Conservation (phyloP, 2,113 vertebrate genomes). For the Pollachius pollachius region DNA sequence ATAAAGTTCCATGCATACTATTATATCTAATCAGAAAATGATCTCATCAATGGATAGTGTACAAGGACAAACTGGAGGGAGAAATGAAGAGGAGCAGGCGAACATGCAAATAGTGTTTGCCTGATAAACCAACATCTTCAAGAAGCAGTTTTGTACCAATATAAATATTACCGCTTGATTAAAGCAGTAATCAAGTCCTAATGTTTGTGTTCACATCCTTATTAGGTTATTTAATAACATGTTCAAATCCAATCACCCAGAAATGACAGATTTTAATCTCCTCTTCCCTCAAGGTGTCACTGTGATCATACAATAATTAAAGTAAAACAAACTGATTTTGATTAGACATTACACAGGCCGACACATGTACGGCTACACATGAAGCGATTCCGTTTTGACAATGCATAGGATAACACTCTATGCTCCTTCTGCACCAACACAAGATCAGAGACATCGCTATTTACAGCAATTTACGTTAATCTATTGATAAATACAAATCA, state of each 20-base stretch:
- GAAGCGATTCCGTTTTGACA: constrained; percentile 4
- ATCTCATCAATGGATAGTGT: no score
- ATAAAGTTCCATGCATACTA: no score
- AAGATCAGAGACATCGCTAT: no score
- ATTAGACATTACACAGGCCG: constrained; percentile 50
- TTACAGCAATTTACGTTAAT: no score
- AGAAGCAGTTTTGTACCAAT: constrained; percentile 59
- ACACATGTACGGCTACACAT: constrained; percentile 11
- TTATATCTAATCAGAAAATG: no score
- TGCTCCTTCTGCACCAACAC: no score
- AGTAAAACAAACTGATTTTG: constrained; percentile 60
- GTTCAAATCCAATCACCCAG: constrained; percentile 68
- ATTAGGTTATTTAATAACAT: constrained; percentile 73
- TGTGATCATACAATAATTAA: constrained; percentile 48
- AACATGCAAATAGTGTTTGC: constrained; percentile 53
- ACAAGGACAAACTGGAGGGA: constrained; percentile 33
- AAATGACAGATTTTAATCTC: constrained; percentile 57
- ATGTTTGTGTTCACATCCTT: constrained; percentile 65
- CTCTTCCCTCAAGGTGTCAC: constrained; percentile 50
- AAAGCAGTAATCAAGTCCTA: constrained; percentile 64
- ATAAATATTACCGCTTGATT: constrained; percentile 63
- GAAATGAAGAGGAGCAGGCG: constrained; percentile 22
- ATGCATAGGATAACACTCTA: background rate
- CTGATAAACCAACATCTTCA: constrained; percentile 61
- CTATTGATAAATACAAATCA: no score